Conservation (phyloP, 2,888 invertebrate genomes). For the Sinhomidia bicolor region DNA sequence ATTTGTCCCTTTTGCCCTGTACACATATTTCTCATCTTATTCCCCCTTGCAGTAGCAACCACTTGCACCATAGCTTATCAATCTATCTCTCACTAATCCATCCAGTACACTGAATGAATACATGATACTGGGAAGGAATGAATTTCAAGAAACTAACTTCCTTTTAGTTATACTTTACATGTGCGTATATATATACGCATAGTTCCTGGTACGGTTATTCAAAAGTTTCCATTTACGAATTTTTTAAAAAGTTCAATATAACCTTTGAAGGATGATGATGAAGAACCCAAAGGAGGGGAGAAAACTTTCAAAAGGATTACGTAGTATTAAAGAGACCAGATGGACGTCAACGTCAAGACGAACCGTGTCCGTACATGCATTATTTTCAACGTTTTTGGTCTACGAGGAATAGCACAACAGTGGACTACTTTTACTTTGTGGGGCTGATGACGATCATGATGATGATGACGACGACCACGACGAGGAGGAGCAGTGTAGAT, state of each 20-base stretch:
- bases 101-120: neutral
- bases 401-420: neutral
- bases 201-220: neutral
- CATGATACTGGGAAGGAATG: neutral
- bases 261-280: conserved; percentile 52
- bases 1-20: conserved; percentile 8
- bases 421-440: neutral
- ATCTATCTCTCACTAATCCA: conserved; percentile 46
- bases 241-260: conserved; percentile 43
- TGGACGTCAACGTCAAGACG: conserved; percentile 68
- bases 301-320: conserved; percentile 65
- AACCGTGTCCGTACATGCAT: neutral
- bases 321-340: conserved; percentile 57
- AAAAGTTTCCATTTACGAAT: too few relatives aligned
- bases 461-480: neutral
- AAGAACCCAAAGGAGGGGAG: conserved; percentile 47
- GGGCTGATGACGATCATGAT: conserved; percentile 47
- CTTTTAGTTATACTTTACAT: conserved; percentile 30
- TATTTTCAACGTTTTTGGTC: neutral
- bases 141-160: conserved; percentile 13
- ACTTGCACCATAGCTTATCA: conserved; percentile 46
- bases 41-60: neutral
- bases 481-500: too few relatives aligned
- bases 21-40: neutral
- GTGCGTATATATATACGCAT: neutral